Evolutionary conservation across 2,797 vertebrate species (phyloP).

Genomic region (Parotocinclus haroldoi): DNA sequence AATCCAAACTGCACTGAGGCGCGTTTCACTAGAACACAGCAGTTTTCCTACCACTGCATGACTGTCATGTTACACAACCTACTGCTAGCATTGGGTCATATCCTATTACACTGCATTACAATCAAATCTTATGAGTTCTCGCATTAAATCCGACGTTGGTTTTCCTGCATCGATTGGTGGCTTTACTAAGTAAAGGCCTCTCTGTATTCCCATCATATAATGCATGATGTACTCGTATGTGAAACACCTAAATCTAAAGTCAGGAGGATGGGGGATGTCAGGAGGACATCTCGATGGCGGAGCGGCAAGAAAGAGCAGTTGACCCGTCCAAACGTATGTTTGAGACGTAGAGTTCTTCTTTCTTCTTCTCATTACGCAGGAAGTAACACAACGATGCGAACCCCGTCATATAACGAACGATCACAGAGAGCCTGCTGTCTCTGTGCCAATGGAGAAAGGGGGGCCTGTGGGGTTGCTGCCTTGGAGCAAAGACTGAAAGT

Average conservation of each 20-base stretch:
- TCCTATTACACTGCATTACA: no score
- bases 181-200: no score
- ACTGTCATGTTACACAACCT: no score
- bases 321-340: background rate
- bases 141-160: no score
- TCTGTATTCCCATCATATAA: no score
- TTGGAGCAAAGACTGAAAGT: slow-evolving; percentile 54
- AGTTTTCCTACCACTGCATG: no score
- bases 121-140: no score
- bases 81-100: no score
- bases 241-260: background rate
- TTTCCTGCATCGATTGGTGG: no score
- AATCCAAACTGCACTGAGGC: no score
- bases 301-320: slow-evolving; percentile 25
- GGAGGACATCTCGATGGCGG: slow-evolving; percentile 31
- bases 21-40: no score
- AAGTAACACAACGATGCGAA: background rate
- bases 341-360: background rate
- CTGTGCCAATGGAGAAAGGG: slow-evolving; percentile 51
- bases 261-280: background rate
- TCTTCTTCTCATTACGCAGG: slow-evolving; percentile 2
- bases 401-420: background rate
- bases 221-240: no score
- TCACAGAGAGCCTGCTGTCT: slow-evolving; percentile 17
- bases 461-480: slow-evolving; percentile 52